phyloP scores from a whole-genome alignment of 2,113 vertebrate genomes.

The Xenotilapia longispinis region DNA sequence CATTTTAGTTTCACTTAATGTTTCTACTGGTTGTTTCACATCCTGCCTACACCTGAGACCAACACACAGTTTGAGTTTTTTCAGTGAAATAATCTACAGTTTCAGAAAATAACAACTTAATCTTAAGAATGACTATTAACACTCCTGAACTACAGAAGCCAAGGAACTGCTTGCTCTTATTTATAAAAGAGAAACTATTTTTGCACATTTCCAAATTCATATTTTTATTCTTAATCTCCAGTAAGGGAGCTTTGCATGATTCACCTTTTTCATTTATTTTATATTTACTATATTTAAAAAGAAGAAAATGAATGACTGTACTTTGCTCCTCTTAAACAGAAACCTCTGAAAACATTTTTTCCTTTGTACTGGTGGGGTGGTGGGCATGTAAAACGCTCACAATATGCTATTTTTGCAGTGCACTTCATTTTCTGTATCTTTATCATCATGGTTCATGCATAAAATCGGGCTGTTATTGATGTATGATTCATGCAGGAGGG shows the following conservation, averaged over 20 bases:
- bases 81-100: background rate
- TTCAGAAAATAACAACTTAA: background rate
- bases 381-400: background rate
- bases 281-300: background rate
- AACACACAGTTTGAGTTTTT: background rate
- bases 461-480: background rate
- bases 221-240: background rate
- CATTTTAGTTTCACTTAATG: background rate
- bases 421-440: background rate
- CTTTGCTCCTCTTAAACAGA: background rate
- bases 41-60: background rate
- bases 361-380: background rate
- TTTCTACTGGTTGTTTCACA: background rate
- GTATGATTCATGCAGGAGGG: background rate
- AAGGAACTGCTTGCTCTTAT: background rate
- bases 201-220: background rate
- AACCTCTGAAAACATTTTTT: background rate
- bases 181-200: background rate
- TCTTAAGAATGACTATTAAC: background rate
- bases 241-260: background rate
- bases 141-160: background rate
- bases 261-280: background rate
- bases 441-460: background rate
- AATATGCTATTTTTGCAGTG: background rate
- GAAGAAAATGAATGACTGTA: background rate